A percentile compares a stretch with the other conserved stretches of the same genome.
Evolutionary conservation across 2,113 vertebrate species (phyloP).

Genomic region (Erythrolamprus reginae): DNA sequence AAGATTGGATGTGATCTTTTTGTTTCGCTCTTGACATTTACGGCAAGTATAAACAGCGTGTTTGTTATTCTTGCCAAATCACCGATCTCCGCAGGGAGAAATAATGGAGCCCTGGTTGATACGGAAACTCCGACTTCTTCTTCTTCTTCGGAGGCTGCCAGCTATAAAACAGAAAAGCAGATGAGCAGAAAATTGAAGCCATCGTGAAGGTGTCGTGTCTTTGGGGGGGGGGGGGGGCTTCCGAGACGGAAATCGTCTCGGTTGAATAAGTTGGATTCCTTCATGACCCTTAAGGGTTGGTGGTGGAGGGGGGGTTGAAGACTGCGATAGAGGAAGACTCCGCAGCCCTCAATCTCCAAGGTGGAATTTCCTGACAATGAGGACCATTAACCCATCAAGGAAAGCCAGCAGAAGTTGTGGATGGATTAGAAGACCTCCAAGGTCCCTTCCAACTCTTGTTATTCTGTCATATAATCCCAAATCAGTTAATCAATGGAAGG

Average conservation of each 20-base stretch:
- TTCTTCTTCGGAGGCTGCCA: conserved; percentile 5
- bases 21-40: conserved; percentile 44
- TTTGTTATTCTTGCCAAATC: conserved; percentile 36
- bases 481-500: no score
- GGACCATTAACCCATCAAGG: no score
- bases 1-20: conserved; percentile 4
- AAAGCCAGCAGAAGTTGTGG: no score
- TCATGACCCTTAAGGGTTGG: background rate
- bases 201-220: conserved; percentile 71
- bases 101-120: background rate
- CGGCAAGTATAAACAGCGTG: conserved; percentile 38
- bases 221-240: conserved; percentile 53
- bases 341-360: background rate
- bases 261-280: conserved; percentile 1
- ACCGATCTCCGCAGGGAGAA: conserved; percentile 18
- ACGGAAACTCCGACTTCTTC: background rate
- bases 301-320: background rate
- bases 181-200: conserved; percentile 82
- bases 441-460: background rate
- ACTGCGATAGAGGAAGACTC: no score
- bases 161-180: conserved; percentile 73
- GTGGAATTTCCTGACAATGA: no score
- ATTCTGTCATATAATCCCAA: no score
- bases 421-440: background rate
- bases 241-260: conserved; percentile 63